Base-by-base conservation (phyloP, 2,797 vertebrate genomes). In the Chloroceryle inda region DNA sequence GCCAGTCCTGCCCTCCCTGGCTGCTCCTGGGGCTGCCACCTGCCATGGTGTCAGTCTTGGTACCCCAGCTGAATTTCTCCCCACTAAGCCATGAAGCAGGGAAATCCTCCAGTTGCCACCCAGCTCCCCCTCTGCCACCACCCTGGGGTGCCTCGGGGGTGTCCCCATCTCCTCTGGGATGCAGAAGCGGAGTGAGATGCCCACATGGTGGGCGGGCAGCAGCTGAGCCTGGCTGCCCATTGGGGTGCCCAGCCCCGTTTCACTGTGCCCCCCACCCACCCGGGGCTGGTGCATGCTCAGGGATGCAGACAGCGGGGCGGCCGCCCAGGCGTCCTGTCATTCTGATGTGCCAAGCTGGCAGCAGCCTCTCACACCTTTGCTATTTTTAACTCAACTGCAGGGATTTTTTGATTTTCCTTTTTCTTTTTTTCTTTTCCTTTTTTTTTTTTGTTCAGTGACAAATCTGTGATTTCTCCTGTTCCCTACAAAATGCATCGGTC, bases 381-480 rank as follows among this genome's bases (percentile, higher is more conserved):
- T 95, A 61, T 94, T 94, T 96, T 88, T 86, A 88, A 64, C 73
- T 84, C 37, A 11, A 27, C 72, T 88, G 89, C 89, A 94, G 26
- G 38, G 74, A 78, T 93, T 94, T 93, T 75, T 66, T 24, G 7
- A 3, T 62, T 72, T 49, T 37, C 2, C 9, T 64, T 58, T 37
- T 35, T 0, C 2, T 6, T 29, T 17, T 14, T 31, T 27, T 23
- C 17, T 24, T 18, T 13, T 27, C 22, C 15, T 9, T 27, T 18
- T 2, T 13, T 40, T 38, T 23, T 78, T 89, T 63, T 71, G 40
- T 55, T 1, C 53, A 45, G 79, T 73, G 66, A 83, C 68, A 85
- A 83, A 92, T 95, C 88, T 94, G 85, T 83, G 92, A 93, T 94
- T 94, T 91, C 72, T 83, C 63, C 69, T 72, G 49, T 87, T 96